These are phyloP conservation scores for Pteromalus puparum DNA, from an alignment of 1,140 invertebrate species.

Conservation along the genomic window DNA sequence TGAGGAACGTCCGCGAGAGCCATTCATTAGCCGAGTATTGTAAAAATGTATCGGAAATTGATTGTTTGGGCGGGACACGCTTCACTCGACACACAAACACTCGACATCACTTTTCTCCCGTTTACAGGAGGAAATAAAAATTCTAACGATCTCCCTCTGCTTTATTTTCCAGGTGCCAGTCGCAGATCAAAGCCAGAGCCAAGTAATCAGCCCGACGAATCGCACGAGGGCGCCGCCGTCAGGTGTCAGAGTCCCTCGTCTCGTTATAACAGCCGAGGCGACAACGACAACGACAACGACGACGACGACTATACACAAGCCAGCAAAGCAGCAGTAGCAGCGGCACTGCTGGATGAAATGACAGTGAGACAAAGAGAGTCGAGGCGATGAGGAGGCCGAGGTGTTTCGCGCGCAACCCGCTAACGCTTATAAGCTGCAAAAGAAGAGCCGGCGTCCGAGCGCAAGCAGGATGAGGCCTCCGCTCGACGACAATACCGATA, in stretches of 20 bases:
- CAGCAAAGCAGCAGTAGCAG: not conserved
- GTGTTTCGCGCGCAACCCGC: not conserved
- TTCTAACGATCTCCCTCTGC: not conserved
- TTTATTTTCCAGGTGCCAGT: not conserved
- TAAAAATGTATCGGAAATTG: too few species aligned
- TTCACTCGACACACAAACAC: too few species aligned
- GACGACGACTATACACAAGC: not conserved
- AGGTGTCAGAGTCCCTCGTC: not conserved
- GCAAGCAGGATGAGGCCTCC: slow-evolving; percentile 33
- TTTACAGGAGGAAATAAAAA: not conserved
- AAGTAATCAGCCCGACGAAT: not conserved
- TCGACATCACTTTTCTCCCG: too few species aligned
- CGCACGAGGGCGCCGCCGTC: not conserved
- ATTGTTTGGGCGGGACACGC: too few species aligned
- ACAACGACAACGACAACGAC: not conserved
- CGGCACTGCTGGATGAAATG: not conserved
- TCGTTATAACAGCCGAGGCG: not conserved
- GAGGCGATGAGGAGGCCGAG: not conserved
- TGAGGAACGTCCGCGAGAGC: not conserved
- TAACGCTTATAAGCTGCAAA: not conserved
- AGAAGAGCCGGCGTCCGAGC: not conserved
- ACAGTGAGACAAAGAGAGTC: not conserved
- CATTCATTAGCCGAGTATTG: too few species aligned
- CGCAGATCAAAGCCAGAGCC: not conserved
- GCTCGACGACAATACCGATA: not conserved